phyloP scores from a whole-genome alignment of 2,797 vertebrate species.

The Borostomias antarcticus region DNA sequence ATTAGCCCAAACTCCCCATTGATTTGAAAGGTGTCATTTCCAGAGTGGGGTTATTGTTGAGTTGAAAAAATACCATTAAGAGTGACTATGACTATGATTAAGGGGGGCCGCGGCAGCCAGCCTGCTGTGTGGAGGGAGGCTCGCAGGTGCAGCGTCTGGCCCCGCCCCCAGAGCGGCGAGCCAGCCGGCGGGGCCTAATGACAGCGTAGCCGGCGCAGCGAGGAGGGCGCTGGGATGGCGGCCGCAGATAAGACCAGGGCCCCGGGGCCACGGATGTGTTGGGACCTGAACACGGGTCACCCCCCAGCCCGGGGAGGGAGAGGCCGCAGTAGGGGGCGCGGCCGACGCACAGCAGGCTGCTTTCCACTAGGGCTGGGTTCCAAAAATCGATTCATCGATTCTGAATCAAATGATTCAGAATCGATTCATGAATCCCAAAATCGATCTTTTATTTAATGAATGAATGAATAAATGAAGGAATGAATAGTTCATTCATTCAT shows the following conservation, averaged over 20 bases:
- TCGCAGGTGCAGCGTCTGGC: not conserved
- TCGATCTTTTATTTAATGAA: too few species aligned
- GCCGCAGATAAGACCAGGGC: conserved; percentile 28
- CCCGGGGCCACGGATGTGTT: conserved; percentile 30
- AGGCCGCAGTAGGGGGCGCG: too few species aligned
- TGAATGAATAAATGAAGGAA: too few species aligned
- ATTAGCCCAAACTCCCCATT: not conserved
- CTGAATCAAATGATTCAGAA: too few species aligned
- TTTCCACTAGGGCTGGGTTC: too few species aligned
- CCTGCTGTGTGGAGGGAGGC: not conserved
- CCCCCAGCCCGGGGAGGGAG: too few species aligned
- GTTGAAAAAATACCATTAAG: not conserved
- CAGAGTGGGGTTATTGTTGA: not conserved
- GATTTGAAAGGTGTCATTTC: not conserved
- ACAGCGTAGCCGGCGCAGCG: not conserved
- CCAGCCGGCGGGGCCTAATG: not conserved
- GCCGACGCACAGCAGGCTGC: too few species aligned
- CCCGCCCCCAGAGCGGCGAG: not conserved
- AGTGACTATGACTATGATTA: not conserved
- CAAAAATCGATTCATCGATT: too few species aligned
- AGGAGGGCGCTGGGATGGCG: conserved; percentile 21
- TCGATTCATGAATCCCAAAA: too few species aligned
- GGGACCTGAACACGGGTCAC: conserved; percentile 53
- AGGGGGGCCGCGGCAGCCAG: not conserved
- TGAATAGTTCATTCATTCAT: too few species aligned